Evolutionary conservation across 2,113 vertebrate species (phyloP).

Genomic region (Tenrec ecaudatus): DNA sequence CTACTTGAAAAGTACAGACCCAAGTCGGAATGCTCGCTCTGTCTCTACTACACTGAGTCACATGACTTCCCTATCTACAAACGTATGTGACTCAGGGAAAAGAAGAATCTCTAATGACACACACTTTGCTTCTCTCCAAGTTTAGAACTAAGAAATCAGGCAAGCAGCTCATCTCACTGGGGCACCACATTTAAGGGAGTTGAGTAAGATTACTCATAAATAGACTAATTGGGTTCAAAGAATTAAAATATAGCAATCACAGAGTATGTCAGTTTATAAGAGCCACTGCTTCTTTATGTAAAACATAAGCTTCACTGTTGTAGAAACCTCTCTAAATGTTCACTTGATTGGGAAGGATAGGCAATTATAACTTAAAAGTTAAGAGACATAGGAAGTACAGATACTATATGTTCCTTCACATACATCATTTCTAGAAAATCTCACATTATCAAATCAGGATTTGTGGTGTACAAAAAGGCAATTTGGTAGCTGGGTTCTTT

Average conservation of each 20-base stretch:
- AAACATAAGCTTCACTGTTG: not conserved
- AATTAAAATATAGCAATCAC: constrained; percentile 58
- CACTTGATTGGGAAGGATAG: constrained; percentile 35
- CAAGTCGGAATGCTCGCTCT: not conserved
- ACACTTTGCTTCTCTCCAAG: constrained; percentile 20
- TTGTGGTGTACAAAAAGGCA: constrained; percentile 62
- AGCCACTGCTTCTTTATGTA: constrained; percentile 6
- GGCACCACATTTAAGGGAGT: constrained; percentile 39
- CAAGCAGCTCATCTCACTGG: constrained; percentile 43
- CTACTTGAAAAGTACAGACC: constrained; percentile 41
- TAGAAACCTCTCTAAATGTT: constrained; percentile 55
- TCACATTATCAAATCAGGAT: constrained; percentile 73
- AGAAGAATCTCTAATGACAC: not conserved
- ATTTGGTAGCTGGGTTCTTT: constrained; percentile 68
- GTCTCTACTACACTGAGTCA: constrained; percentile 59
- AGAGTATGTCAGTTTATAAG: not conserved
- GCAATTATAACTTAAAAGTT: constrained; percentile 55
- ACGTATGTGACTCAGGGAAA: not conserved
- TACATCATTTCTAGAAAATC: constrained; percentile 63
- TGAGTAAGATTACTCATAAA: constrained; percentile 59
- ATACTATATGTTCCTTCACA: constrained; percentile 55
- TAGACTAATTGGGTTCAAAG: constrained; percentile 8
- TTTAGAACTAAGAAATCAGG: constrained; percentile 44
- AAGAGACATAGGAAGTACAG: constrained; percentile 37
- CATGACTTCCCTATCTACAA: constrained; percentile 12